phyloP scores from a whole-genome alignment of 2,797 vertebrate genomes.

The Holocentrus rufus region DNA sequence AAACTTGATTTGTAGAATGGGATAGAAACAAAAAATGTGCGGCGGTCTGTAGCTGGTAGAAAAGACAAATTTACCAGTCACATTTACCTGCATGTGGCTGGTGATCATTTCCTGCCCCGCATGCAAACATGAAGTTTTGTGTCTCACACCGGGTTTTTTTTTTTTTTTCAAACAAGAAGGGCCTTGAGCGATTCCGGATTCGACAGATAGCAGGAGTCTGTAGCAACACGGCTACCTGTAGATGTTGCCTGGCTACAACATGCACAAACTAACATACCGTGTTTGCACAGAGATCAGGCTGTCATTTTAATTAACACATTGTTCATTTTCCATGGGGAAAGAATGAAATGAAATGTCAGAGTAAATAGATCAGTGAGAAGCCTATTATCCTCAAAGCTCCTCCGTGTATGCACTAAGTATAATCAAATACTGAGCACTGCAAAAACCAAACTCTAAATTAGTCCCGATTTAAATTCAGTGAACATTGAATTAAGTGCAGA shows the following conservation, averaged over 20 bases:
- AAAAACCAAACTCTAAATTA: not conserved
- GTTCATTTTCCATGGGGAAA: slow-evolving; percentile 4
- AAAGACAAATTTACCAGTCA: not conserved
- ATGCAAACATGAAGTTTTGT: slow-evolving; percentile 1
- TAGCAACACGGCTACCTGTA: slow-evolving; percentile 27
- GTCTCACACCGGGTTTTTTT: slow-evolving; percentile 24
- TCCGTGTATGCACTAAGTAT: not conserved
- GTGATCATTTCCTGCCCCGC: slow-evolving; percentile 7
- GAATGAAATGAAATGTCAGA: slow-evolving; percentile 6
- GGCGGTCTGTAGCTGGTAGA: slow-evolving; percentile 5
- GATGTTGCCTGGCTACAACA: slow-evolving; percentile 18
- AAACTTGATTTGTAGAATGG: slow-evolving; percentile 8
- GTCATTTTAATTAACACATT: slow-evolving; percentile 25
- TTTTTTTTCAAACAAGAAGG: slow-evolving; percentile 18
- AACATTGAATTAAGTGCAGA: not conserved
- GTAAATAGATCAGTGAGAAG: slow-evolving; percentile 10
- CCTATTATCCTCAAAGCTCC: not conserved
- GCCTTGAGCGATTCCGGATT: slow-evolving; percentile 42
- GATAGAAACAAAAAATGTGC: slow-evolving; percentile 7
- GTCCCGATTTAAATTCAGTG: slow-evolving; percentile 2
- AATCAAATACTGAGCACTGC: not conserved
- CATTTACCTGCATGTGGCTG: not conserved
- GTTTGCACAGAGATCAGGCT: slow-evolving; percentile 21
- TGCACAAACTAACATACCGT: slow-evolving; percentile 9
- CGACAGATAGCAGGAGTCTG: slow-evolving; percentile 44